Conservation (phyloP, 2,888 invertebrate genomes). For the Dusona sp. region DNA sequence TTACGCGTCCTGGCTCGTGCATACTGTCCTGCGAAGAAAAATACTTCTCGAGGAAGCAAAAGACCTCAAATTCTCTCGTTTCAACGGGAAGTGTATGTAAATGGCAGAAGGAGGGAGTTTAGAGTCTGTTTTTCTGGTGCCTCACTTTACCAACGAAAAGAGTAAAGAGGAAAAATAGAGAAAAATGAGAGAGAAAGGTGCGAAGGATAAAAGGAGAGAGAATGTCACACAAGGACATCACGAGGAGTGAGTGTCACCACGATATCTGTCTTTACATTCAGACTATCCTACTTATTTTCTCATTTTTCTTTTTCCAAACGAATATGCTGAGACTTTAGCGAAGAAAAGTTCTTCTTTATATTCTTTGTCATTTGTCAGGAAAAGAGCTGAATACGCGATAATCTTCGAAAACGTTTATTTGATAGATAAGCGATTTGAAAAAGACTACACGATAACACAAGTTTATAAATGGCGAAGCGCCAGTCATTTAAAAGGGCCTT, state of each 20-base stretch:
- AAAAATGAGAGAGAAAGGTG: neutral
- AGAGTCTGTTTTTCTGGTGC: constrained; percentile 59
- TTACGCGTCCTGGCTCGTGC: constrained; percentile 73
- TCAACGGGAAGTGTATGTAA: constrained; percentile 65
- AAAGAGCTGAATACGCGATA: constrained; percentile 24
- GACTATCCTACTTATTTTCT: constrained; percentile 47
- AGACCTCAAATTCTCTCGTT: constrained; percentile 58
- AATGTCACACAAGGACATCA: constrained; percentile 8
- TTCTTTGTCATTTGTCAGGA: constrained; percentile 20
- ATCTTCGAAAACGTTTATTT: constrained; percentile 43
- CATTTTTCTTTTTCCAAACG: constrained; percentile 30
- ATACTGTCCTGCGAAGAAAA: constrained; percentile 70
- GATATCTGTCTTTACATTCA: constrained; percentile 38
- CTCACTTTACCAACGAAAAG: constrained; percentile 41
- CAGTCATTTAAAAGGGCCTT: constrained; percentile 24
- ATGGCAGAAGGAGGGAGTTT: constrained; percentile 40
- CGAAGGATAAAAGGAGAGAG: neutral
- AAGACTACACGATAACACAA: constrained; percentile 16
- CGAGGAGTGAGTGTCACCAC: constrained; percentile 8
- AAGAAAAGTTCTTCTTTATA: constrained; percentile 21
- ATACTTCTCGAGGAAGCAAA: constrained; percentile 69
- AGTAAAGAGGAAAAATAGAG: neutral
- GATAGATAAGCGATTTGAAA: constrained; percentile 27
- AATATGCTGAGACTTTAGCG: constrained; percentile 6
- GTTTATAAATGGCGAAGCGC: constrained; percentile 20